Evolutionary conservation across 2,113 vertebrate genomes (phyloP).

Genomic region (Hippopotamus amphibius): DNA sequence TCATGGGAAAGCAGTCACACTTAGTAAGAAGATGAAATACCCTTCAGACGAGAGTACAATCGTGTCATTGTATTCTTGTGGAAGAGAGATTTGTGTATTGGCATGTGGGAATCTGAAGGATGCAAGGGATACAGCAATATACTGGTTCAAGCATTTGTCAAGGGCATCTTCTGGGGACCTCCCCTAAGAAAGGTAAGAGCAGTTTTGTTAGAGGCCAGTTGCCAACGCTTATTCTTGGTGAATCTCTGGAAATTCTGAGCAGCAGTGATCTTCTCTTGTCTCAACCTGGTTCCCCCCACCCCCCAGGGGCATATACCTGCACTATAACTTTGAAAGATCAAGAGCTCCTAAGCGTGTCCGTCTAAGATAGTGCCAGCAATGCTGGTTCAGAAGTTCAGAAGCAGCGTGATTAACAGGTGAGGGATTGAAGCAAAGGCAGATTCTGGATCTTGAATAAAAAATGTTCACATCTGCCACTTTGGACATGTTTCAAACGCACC

Average conservation of each 20-base stretch:
- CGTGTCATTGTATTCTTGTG: not conserved
- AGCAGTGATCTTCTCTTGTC: not conserved
- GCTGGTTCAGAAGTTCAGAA: slow-evolving; percentile 61
- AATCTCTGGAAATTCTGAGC: slow-evolving; percentile 13
- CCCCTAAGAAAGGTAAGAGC: not conserved
- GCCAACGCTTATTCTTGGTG: not conserved
- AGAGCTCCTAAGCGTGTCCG: not conserved
- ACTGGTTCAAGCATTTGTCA: not conserved
- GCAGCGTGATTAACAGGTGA: slow-evolving; percentile 69
- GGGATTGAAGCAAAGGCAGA: slow-evolving; percentile 62
- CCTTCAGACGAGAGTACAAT: not conserved
- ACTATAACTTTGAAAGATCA: not conserved
- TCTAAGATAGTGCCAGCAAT: slow-evolving; percentile 1
- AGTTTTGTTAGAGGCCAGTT: not conserved
- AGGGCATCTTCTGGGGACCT: not conserved
- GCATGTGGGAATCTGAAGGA: not conserved
- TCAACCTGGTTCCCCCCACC: not conserved
- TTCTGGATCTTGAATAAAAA: slow-evolving; percentile 76
- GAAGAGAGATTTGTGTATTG: not conserved
- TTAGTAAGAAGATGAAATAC: not conserved
- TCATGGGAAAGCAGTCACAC: slow-evolving; percentile 32
- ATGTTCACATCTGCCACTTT: slow-evolving; percentile 82
- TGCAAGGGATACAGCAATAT: not conserved
- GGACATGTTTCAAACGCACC: slow-evolving; percentile 79
- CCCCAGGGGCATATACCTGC: not conserved